phyloP scores from a whole-genome alignment of 2,797 vertebrate species.

The Somateria mollissima region DNA sequence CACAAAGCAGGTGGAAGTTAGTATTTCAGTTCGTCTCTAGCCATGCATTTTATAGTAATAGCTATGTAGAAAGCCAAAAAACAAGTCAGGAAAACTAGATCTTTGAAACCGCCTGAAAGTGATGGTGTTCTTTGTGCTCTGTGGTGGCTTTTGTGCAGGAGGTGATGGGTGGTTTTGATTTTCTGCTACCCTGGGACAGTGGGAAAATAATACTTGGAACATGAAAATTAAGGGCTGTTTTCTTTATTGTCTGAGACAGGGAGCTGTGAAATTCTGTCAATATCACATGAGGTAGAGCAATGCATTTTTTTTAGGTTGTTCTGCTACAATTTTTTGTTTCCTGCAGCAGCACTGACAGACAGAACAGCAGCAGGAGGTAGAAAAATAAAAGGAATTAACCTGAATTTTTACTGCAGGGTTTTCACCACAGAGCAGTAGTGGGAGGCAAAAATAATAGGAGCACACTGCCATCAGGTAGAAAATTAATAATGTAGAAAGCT shows the following conservation, averaged over 20 bases:
- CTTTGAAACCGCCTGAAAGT: neutral
- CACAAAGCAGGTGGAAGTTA: neutral
- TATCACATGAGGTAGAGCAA: neutral
- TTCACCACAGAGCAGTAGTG: constrained; percentile 28
- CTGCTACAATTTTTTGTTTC: constrained; percentile 24
- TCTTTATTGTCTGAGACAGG: constrained; percentile 22
- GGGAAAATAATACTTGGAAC: constrained; percentile 24
- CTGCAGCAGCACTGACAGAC: neutral
- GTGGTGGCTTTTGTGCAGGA: neutral
- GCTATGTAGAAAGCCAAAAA: neutral
- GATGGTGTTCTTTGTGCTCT: neutral
- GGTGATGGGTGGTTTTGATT: constrained; percentile 43
- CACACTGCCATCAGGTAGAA: constrained; percentile 10
- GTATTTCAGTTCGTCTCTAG: neutral
- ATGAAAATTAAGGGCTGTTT: constrained; percentile 36
- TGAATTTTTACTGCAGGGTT: constrained; percentile 36
- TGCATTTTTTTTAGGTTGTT: constrained; percentile 26
- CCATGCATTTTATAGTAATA: neutral
- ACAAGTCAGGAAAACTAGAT: neutral
- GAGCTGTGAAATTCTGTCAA: constrained; percentile 30
- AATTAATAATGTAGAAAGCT: constrained; percentile 43
- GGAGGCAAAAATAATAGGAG: constrained; percentile 48
- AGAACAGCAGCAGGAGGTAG: constrained; percentile 13
- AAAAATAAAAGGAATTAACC: constrained; percentile 46
- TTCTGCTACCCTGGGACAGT: neutral